phyloP scores from a whole-genome alignment of 2,113 vertebrate genomes.

The Pan paniscus region DNA sequence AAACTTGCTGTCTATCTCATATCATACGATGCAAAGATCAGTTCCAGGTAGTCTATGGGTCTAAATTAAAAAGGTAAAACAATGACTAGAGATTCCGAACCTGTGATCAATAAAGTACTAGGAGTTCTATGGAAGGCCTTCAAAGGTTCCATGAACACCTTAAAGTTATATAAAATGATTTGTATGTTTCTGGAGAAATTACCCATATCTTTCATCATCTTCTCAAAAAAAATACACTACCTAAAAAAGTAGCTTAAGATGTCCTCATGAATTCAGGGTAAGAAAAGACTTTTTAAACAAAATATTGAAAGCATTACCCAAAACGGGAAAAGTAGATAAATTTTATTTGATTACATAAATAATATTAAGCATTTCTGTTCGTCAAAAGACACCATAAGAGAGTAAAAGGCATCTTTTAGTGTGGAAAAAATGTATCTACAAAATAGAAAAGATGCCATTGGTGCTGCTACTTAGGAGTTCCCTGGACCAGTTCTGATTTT shows the following conservation, averaged over 20 bases:
- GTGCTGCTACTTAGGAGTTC: background rate
- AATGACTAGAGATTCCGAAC: constrained; percentile 9
- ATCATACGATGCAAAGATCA: background rate
- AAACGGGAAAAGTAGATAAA: background rate
- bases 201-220: background rate
- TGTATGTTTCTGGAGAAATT: constrained; percentile 1
- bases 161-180: background rate
- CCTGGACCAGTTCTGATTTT: background rate
- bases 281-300: background rate
- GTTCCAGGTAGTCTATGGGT: background rate
- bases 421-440: background rate
- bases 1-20: background rate
- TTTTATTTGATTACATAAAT: background rate
- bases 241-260: background rate
- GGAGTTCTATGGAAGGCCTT: background rate
- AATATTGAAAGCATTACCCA: background rate
- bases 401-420: background rate
- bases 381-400: background rate
- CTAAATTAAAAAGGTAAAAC: constrained; percentile 11
- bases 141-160: background rate
- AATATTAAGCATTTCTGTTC: constrained; percentile 3
- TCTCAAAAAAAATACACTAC: background rate
- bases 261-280: background rate
- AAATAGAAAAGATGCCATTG: background rate
- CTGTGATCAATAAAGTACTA: background rate